These are phyloP conservation scores for Hydrozoanthus gracilis DNA, from an alignment of 92 coral and sea anemone species.

Conservation along the genomic window DNA sequence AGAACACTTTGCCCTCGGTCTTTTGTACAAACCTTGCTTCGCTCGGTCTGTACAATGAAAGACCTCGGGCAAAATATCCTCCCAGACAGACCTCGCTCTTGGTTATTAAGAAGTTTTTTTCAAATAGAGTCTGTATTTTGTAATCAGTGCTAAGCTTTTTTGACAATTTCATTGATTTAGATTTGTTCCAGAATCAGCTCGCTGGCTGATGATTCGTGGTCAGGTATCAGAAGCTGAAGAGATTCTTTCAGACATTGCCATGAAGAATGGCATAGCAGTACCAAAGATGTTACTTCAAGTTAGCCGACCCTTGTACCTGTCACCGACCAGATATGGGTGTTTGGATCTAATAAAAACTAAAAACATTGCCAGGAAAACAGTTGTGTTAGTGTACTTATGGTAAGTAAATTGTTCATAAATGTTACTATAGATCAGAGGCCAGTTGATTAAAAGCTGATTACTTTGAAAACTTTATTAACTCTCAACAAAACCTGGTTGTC, in stretches of 20 bases:
- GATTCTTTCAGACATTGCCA: conserved; percentile 81
- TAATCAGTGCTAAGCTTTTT: too few relatives aligned
- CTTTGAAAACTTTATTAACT: too few relatives aligned
- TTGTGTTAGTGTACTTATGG: conserved; percentile 86
- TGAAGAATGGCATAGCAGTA: conserved; percentile 95
- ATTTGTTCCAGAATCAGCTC: conserved; percentile 96
- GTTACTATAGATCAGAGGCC: too few relatives aligned
- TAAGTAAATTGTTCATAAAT: conserved; percentile 47
- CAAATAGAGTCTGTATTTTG: too few relatives aligned
- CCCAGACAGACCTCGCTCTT: too few relatives aligned
- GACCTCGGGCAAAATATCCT: too few relatives aligned
- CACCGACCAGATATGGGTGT: conserved; percentile 89
- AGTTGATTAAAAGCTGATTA: too few relatives aligned
- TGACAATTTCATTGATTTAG: conserved; percentile 32
- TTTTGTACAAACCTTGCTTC: too few relatives aligned
- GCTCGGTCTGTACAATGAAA: too few relatives aligned
- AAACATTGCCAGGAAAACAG: conserved; percentile 77
- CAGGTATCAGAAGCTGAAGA: conserved; percentile 96
- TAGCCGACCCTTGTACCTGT: conserved; percentile 84
- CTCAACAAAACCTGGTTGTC: too few relatives aligned
- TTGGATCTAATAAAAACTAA: conserved; percentile 79
- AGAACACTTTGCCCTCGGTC: too few relatives aligned
- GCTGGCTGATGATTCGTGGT: conserved; percentile 96
- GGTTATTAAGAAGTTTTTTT: too few relatives aligned
- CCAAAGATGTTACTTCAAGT: conserved; percentile 95